Base-by-base conservation (phyloP, 2,888 invertebrate species). In the Pristionchus entomophagus region DNA sequence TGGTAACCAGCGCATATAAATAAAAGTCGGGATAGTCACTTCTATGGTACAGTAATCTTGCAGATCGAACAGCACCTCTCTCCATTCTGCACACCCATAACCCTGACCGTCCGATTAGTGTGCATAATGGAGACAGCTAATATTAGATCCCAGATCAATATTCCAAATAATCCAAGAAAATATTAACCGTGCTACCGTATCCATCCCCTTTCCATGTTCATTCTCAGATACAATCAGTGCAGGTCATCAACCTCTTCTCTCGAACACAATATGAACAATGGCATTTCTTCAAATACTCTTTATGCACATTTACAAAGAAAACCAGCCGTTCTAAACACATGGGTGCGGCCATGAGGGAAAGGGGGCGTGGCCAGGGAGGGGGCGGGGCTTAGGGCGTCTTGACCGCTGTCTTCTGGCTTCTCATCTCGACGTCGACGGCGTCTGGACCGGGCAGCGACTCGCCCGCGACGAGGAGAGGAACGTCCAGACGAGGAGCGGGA, bases 361-460 rank as follows among this genome's bases (percentile, higher is more conserved):
- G 19, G 29, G 41, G 77, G 41, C 49, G 77, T 41, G 35, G 41
- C 45, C 65, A 29, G 5, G 56, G 26, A 65, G 26, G 17, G 65
- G 35, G 65, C 65, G 65, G 4, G 77, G 41, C 45, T 22, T 77
- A 49, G 32, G 29, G 51, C 51, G 51, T 80, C 78, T 80, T 80
- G 8, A 41, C 10, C 49, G 41, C 51, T 14, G 49, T 35, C 65
- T 29, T 14, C 51, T 32, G 51, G 6, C 51, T 26, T 49, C 51
- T 14, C 22, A 51, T 41, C 78, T 80, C 78, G 51, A 80, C 78
- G 51, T 80, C 78, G 51, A 80, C 78, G 51, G 19, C 51, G 51
- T 51, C 78, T 14, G 78, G 51, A 8, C 51, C 78, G 32, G 78
- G 78, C 51, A 80, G 78, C 78, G 51, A 51, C 78, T 80, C 78